Conservation (phyloP, 1,140 invertebrate species). For the Daktulosphaira vitifoliae region DNA sequence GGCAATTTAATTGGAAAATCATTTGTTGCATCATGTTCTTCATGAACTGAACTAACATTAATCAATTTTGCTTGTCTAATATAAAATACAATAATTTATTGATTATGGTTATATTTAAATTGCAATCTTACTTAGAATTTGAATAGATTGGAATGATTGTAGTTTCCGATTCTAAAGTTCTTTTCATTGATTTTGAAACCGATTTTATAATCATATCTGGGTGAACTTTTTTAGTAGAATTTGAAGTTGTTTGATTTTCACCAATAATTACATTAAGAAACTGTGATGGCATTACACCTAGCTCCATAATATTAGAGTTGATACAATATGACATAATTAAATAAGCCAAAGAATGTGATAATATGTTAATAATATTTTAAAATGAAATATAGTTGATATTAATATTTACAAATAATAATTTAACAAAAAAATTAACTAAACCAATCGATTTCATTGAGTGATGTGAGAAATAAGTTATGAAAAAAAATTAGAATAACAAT, state of each 20-base stretch:
- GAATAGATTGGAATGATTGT: slow-evolving; percentile 12
- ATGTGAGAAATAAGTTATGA: no score
- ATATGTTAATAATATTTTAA: no score
- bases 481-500: slow-evolving; percentile 6
- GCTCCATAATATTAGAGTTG: slow-evolving; percentile 2
- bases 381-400: no score
- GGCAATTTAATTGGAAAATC: slow-evolving; percentile 35
- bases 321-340: background rate
- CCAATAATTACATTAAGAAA: slow-evolving; percentile 35
- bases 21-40: background rate
- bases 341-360: no score
- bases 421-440: no score
- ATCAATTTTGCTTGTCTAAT: background rate
- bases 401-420: no score
- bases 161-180: slow-evolving; percentile 4
- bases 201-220: background rate
- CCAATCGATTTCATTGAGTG: no score
- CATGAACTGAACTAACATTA: background rate
- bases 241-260: background rate
- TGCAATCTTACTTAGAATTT: slow-evolving; percentile 1
- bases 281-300: slow-evolving; percentile 31
- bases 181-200: slow-evolving; percentile 2
- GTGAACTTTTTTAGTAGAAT: background rate
- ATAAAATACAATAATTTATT: background rate
- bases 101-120: no score